Evolutionary conservation across 2,113 vertebrate genomes (phyloP), one percentile per base, ranked within the genome.

Genomic region (Corydoras maculifer): DNA sequence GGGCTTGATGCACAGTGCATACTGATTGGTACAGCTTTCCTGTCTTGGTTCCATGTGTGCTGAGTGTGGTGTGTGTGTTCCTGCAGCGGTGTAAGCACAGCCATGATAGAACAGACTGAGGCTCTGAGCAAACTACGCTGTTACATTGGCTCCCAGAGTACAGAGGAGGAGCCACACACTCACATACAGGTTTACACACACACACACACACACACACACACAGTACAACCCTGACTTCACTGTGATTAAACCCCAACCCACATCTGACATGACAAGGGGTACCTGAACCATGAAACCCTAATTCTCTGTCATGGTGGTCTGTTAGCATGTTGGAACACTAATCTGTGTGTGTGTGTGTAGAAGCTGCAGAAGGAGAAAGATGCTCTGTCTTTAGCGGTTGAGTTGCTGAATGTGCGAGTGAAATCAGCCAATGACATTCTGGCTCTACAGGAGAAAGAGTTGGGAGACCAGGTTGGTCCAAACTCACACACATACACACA

Each of bases 381-480:
- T 29, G 75, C 83, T 55, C 79, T 91, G 60, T 83, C 84, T 83
- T 84, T 68, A 62, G 87, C 87, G 1, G 62, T 80, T 3, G 87
- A 91, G 68, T 85, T 91, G 63, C 72, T 91, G 77, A 88, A 84
- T 9, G 78, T 91, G 35, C 80, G 89, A 65, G 81, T 91, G 14
- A 84, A 87, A 62, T 86, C 88, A 72, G 79, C 87, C 50, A 90
- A 82, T 57, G 87, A 91, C 63, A 90, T 91, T 67, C 79, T 91
- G 5, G 5, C 73, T 58, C 85, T 91, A 10, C 90, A 90, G 81
- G 90, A 91, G 74, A 82, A 83, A 65, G 86, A 87, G 74, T 69
- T 89, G 29, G 62, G 80, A 14, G 83, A 86, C 50, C 78, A 83
- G 76, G 89, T 90, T 12, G 13, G 13, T 49, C 35, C 7, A 43